Evolutionary conservation across 2,113 vertebrate species (phyloP), one percentile per base, ranked within the genome.

Genomic region (Actinemys pallida): DNA sequence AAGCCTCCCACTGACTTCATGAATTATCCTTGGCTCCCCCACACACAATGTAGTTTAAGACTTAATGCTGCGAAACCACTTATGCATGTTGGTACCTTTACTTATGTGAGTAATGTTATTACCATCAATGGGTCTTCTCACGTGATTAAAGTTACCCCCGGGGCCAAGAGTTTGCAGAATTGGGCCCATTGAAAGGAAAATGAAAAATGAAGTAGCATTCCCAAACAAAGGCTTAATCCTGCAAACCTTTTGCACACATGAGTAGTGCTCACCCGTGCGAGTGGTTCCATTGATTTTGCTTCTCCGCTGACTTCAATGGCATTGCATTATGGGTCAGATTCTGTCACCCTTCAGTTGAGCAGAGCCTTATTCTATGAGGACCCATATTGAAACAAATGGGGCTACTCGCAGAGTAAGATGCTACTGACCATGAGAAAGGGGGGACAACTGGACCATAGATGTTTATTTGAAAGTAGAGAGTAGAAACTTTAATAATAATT

Each of bases 21-120:
- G 81, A 50, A 95, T 96, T 94, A 96, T 6, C 24, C 11, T 27
- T 3, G 2, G 24, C 24, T 45, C 25, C 25, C 75, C 39, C 22
- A 10, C 13, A 3, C 65, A 39, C n/a, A n/a, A 69, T 20, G 17
- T n/a, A n/a, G 35, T 39, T 65, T n/a, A 35, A 65, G 11, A 10
- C 3, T 78, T 25, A 47, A 24, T 78, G 11, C 75, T 16, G 42
- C 42, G 14, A 47, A 78, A 47, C 27, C 97, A 93, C 92, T 94
- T 95, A 96, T 97, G 93, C 65, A 42, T 81, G 53, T 65, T 16
- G 95, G 90, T 95, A 92, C 90, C 86, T 95, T 93, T 91, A 54
- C 96, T 96, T 95, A 97, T 96, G 93, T 84, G 50, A 75, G 87
- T 89, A 90, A 93, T 95, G 93, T 95, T 97, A 96, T 96, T 96